Conservation (phyloP, 2,888 invertebrate genomes). For the Bursaphelenchus okinawaensis region DNA sequence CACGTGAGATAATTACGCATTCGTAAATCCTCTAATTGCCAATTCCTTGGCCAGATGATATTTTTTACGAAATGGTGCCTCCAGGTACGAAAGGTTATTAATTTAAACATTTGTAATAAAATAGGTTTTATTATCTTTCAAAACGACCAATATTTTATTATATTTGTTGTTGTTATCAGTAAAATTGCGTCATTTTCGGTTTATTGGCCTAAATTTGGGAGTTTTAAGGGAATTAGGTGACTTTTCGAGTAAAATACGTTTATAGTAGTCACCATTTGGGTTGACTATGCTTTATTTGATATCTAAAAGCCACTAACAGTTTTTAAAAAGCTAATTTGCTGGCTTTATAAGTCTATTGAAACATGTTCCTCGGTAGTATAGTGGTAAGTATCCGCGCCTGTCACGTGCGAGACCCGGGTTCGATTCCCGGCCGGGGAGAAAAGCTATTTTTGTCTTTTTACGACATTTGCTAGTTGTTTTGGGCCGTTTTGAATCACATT, state of each 20-base stretch:
- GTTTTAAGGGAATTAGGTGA: no score
- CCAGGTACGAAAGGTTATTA: neutral
- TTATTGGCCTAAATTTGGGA: no score
- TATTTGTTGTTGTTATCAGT: neutral
- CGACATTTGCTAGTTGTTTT: no score
- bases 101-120: no score
- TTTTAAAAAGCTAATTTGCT: neutral
- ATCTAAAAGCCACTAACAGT: no score
- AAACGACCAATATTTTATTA: neutral
- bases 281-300: no score
- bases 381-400: constrained; percentile 15
- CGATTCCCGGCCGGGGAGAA: constrained; percentile 12
- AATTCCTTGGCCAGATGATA: neutral
- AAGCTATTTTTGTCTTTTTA: neutral
- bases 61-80: neutral
- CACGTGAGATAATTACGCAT: no score
- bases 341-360: neutral
- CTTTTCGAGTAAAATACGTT: no score
- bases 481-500: no score
- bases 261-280: no score
- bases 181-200: neutral
- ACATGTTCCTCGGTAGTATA: constrained; percentile 7
- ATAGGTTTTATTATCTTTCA: no score
- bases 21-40: neutral
- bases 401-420: constrained; percentile 15